Conservation (phyloP, 2,888 invertebrate genomes). For the Thera britannica region DNA sequence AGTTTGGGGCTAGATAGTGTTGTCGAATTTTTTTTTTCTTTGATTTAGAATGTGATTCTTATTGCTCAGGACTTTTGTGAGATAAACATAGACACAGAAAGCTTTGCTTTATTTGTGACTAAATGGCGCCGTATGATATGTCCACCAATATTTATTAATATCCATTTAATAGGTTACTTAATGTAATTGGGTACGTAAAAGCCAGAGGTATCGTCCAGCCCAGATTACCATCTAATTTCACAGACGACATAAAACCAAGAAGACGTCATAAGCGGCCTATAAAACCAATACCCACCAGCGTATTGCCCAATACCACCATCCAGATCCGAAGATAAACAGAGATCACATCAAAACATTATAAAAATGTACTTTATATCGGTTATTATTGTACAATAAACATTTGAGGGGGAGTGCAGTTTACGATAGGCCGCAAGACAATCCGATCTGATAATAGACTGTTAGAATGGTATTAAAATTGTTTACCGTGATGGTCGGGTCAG, state of each 20-base stretch:
- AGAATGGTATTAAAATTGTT: conserved; percentile 69
- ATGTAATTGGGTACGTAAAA: conserved; percentile 25
- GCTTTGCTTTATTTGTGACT: too few relatives aligned
- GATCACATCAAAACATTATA: conserved; percentile 70
- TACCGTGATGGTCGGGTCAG: conserved; percentile 54
- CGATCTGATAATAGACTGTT: conserved; percentile 67
- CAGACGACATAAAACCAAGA: conserved; percentile 37
- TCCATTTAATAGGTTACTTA: conserved; percentile 1
- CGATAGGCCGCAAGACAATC: conserved; percentile 61
- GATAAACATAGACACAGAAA: too few relatives aligned
- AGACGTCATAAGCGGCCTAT: conserved; percentile 46
- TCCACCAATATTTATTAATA: not conserved
- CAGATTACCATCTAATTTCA: conserved; percentile 34
- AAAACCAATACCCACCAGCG: conserved; percentile 48
- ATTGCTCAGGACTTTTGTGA: too few relatives aligned
- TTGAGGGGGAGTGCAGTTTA: conserved; percentile 51
- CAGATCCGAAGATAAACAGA: conserved; percentile 73
- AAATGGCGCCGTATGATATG: too few relatives aligned
- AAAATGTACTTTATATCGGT: conserved; percentile 73
- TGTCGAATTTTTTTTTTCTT: too few relatives aligned
- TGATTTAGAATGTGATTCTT: too few relatives aligned
- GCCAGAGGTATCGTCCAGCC: conserved; percentile 19
- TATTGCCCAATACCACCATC: conserved; percentile 58
- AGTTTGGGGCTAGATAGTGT: too few relatives aligned
- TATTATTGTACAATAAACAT: conserved; percentile 76